Evolutionary conservation across 2,888 invertebrate species (phyloP).

Genomic region (Erynnis tages): DNA sequence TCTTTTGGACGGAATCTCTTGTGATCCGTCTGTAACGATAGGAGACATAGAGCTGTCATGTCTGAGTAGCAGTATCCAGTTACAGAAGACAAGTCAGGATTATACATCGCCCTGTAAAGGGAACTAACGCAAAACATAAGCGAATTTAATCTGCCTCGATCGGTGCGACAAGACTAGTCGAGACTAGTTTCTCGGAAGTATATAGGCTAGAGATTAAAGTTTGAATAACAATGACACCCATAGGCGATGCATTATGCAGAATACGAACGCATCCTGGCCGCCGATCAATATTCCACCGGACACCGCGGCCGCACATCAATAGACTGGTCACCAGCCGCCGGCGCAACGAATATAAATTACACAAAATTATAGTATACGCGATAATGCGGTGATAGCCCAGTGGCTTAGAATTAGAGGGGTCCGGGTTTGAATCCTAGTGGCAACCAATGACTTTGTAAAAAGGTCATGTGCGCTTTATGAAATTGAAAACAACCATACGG

Average conservation of each 20-base stretch:
- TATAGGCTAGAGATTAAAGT: conserved; percentile 37
- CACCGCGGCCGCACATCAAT: conserved; percentile 65
- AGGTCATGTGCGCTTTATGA: no score
- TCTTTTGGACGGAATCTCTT: no score
- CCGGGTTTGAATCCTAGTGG: no score
- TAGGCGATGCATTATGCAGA: conserved; percentile 49
- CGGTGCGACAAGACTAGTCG: conserved; percentile 9
- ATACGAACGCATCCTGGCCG: conserved; percentile 56
- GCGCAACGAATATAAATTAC: conserved; percentile 78
- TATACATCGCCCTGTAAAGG: no score
- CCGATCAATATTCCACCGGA: conserved; percentile 64
- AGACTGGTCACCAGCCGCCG: conserved; percentile 64
- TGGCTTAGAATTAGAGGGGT: no score
- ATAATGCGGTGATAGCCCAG: conserved; percentile 26
- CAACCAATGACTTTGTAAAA: no score
- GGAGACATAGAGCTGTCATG: no score
- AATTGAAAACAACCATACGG: no score
- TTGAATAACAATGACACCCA: conserved; percentile 43
- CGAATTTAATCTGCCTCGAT: not conserved
- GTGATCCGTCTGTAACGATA: no score
- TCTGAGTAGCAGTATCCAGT: no score
- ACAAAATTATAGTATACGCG: conserved; percentile 52
- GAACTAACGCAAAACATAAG: not conserved
- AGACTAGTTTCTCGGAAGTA: conserved; percentile 32
- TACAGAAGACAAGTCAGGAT: no score